Evolutionary conservation across 2,113 vertebrate species (phyloP), one percentile per base, ranked within the genome.

Genomic region (Eleginops maclovinus): DNA sequence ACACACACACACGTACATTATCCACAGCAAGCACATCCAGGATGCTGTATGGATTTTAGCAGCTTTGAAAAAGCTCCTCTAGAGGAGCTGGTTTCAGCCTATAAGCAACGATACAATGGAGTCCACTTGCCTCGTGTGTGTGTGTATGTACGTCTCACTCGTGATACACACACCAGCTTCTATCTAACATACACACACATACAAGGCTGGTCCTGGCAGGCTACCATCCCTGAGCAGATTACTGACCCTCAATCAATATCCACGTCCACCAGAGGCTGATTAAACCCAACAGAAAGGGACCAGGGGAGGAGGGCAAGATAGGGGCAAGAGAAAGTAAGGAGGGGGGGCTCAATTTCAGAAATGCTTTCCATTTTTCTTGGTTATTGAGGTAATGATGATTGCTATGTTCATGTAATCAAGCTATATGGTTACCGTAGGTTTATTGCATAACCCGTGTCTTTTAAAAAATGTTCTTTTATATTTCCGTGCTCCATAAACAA

Each of bases 171-270:
- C 62, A 61, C 59, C 41, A 31, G 69, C 55, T 75, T 82, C 74
- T 79, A 65, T n/a, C 8, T 19, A 77, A 75, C 55, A 71, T 49
- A 72, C 22, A 56, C 22, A 68, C 60, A 65, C 10, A 36, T n/a
- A 53, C 60, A 61, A 19, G 56, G 68, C 66, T 75, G 62, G 79
- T 73, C 83, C 81, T 95, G 95, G 95, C 94, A 95, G 95, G 93
- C 94, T 95, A 95, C 95, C 94, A 96, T 95, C 95, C 95, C 93
- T 81, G 92, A 94, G 94, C 94, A 96, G 94, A 96, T 96, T 97
- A 96, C 94, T 96, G 96, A 96, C 94, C 95, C 88, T 91, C 92
- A 86, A 97, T 96, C 96, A 96, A 96, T 97, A 97, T 94, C 93
- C 93, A 91, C 92, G 93, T 94, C 93, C 95, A 96, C 96, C 92